Evolutionary conservation across 2,113 vertebrate genomes (phyloP).

Genomic region (Carassius carassius): DNA sequence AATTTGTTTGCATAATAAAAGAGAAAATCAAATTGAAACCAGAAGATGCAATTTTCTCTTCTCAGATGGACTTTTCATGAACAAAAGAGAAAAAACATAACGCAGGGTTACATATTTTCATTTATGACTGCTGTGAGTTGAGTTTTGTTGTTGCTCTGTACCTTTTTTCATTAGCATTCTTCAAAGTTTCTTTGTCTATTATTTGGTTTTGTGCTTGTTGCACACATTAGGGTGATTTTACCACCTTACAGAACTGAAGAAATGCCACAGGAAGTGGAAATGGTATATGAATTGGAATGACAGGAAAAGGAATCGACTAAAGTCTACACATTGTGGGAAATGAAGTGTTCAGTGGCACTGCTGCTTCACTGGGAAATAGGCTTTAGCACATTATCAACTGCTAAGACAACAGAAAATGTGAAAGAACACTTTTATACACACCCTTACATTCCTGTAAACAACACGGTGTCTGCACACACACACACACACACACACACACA

Average conservation of each 20-base stretch:
- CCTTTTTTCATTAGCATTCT: neutral
- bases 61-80: slow-evolving; percentile 59
- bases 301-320: neutral
- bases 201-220: neutral
- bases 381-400: neutral
- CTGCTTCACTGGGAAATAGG: neutral
- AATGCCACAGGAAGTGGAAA: neutral
- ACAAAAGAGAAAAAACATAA: slow-evolving; percentile 59
- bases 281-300: neutral
- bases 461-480: neutral
- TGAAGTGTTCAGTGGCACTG: neutral
- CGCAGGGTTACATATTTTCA: slow-evolving; percentile 56
- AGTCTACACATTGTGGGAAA: neutral
- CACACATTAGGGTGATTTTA: neutral
- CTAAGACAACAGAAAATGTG: neutral
- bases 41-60: slow-evolving; percentile 58
- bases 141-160: neutral
- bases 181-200: neutral
- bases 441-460: neutral
- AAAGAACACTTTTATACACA: neutral
- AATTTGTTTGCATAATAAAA: slow-evolving; percentile 66
- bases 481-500: neutral
- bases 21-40: slow-evolving; percentile 63
- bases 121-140: neutral
- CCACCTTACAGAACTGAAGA: neutral